Conservation (phyloP, 2,797 vertebrate species). For the Falco cherrug region DNA sequence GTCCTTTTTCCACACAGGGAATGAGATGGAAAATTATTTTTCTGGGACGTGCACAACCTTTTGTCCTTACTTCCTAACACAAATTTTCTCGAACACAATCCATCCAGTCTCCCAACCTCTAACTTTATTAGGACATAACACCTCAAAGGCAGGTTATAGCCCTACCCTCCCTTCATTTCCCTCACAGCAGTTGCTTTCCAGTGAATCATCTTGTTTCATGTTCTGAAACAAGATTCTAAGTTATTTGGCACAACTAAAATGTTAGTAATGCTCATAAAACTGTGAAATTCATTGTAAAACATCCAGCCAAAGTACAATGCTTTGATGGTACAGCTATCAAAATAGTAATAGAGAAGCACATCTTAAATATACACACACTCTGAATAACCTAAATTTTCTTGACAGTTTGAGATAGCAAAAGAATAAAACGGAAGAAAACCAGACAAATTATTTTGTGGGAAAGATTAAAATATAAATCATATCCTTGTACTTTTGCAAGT, state of each 20-base stretch:
- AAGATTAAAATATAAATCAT: neutral
- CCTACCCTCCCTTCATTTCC: neutral
- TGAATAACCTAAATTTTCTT: slow-evolving; percentile 6
- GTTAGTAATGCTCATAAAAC: neutral
- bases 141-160: neutral
- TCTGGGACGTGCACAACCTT: neutral
- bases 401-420: neutral
- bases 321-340: neutral
- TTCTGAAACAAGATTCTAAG: neutral
- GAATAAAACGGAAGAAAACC: neutral
- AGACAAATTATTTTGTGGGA: neutral
- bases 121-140: neutral
- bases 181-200: neutral
- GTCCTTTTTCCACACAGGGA: neutral
- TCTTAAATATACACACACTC: neutral
- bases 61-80: neutral
- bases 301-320: neutral
- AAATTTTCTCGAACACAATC: neutral
- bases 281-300: neutral
- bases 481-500: neutral
- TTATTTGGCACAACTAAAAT: neutral
- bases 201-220: neutral
- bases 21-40: neutral
- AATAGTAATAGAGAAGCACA: neutral
- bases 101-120: neutral